These are phyloP conservation scores for Penaeus chinensis DNA, from an alignment of 1,140 invertebrate species.

Conservation along the genomic window DNA sequence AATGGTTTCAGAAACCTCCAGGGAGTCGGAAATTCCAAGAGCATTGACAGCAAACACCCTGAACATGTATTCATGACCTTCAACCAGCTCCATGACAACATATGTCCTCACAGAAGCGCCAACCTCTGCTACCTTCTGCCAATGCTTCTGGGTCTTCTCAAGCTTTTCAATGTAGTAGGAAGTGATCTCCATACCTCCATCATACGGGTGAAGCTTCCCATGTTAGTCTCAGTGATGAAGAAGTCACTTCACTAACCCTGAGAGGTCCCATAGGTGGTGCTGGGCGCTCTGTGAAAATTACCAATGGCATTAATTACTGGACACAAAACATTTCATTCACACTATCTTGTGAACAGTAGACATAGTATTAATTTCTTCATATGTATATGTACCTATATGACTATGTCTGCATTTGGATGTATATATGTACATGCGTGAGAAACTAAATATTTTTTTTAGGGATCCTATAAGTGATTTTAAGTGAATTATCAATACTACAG, in stretches of 20 bases:
- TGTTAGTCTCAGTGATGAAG: conserved; percentile 79
- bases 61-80: conserved; percentile 86
- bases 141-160: conserved; percentile 76
- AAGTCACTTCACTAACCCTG: conserved; percentile 78
- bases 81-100: conserved; percentile 80
- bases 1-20: conserved; percentile 83
- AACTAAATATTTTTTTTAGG: too few relatives aligned
- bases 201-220: conserved; percentile 85
- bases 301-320: too few relatives aligned
- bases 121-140: conserved; percentile 88
- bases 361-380: too few relatives aligned
- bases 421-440: too few relatives aligned
- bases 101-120: conserved; percentile 80
- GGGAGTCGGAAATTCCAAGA: conserved; percentile 80
- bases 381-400: too few relatives aligned
- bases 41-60: conserved; percentile 85
- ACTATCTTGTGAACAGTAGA: too few relatives aligned
- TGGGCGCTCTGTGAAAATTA: conserved; percentile 78
- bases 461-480: too few relatives aligned
- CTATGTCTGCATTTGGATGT: too few relatives aligned
- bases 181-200: conserved; percentile 82
- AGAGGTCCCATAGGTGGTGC: conserved; percentile 83
- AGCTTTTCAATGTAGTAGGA: conserved; percentile 86
- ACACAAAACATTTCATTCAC: too few relatives aligned
- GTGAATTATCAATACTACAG: too few relatives aligned